Percentiles rank a stretch among this genome's conserved stretches.
These are phyloP conservation scores for Sphaerophoria rueppellii DNA, from an alignment of 2,888 invertebrate species.

Conservation along the genomic window DNA sequence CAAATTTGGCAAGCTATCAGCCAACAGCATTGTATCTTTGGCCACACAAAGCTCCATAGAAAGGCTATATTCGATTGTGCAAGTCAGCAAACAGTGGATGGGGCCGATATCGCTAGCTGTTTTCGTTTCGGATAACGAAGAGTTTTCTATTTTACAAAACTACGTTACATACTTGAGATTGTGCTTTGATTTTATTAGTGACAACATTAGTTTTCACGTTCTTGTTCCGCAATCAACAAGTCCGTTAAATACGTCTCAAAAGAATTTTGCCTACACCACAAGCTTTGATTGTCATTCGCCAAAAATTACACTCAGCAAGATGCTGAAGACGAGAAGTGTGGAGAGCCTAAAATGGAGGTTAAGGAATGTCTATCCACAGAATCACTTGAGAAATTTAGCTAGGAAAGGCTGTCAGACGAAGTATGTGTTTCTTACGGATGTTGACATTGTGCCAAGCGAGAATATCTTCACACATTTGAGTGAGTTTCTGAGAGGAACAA, in stretches of 20 bases:
- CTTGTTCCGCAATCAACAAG: slow-evolving; percentile 85
- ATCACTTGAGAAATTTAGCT: slow-evolving; percentile 93
- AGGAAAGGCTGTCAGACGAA: slow-evolving; percentile 91
- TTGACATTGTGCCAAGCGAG: slow-evolving; percentile 92
- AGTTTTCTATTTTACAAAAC: slow-evolving; percentile 87
- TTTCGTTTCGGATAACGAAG: slow-evolving; percentile 90
- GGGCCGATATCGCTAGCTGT: slow-evolving; percentile 93
- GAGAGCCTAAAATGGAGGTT: slow-evolving; percentile 89
- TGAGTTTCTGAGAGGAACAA: slow-evolving; percentile 85
- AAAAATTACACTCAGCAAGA: slow-evolving; percentile 85
- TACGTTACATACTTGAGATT: slow-evolving; percentile 90
- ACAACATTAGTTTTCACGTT: slow-evolving; percentile 89
- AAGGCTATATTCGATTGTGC: slow-evolving; percentile 89
- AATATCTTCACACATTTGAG: slow-evolving; percentile 88
- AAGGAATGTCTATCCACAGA: slow-evolving; percentile 92
- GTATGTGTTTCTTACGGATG: slow-evolving; percentile 92
- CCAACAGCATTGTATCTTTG: slow-evolving; percentile 85
- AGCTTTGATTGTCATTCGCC: slow-evolving; percentile 86
- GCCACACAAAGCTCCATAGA: slow-evolving; percentile 95
- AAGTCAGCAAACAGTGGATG: slow-evolving; percentile 91
- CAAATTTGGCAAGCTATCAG: slow-evolving; percentile 82
- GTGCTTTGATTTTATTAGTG: slow-evolving; percentile 88
- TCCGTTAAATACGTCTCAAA: slow-evolving; percentile 80
- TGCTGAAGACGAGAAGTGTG: slow-evolving; percentile 85
- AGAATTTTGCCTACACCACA: slow-evolving; percentile 48